phyloP scores from a whole-genome alignment of 1,140 invertebrate genomes.

The Ericerus pela region DNA sequence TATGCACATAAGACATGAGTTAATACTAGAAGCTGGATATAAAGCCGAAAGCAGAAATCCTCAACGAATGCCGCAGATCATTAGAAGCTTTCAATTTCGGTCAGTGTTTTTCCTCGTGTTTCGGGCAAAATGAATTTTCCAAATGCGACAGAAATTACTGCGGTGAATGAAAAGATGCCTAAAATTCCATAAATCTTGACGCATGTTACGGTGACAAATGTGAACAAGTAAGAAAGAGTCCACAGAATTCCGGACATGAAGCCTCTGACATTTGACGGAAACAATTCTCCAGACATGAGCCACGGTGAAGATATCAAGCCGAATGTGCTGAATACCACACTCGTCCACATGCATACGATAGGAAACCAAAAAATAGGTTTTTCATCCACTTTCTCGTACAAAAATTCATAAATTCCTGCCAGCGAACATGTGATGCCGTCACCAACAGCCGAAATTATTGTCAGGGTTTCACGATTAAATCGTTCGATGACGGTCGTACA shows the following conservation, averaged over 20 bases:
- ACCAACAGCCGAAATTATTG: slow-evolving; percentile 45
- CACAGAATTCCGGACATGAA: slow-evolving; percentile 50
- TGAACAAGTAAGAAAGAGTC: slow-evolving; percentile 48
- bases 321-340: slow-evolving; percentile 54
- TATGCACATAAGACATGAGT: too few relatives aligned
- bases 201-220: slow-evolving; percentile 46
- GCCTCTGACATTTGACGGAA: slow-evolving; percentile 47
- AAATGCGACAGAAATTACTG: slow-evolving; percentile 45
- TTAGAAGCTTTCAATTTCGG: slow-evolving; percentile 48
- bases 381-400: slow-evolving; percentile 30
- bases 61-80: neutral
- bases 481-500: slow-evolving; percentile 51
- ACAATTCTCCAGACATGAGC: slow-evolving; percentile 60
- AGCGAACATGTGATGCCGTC: slow-evolving; percentile 42
- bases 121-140: slow-evolving; percentile 47
- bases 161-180: slow-evolving; percentile 56
- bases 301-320: slow-evolving; percentile 55
- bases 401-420: slow-evolving; percentile 33
- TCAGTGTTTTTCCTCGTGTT: slow-evolving; percentile 57
- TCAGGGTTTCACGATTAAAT: slow-evolving; percentile 47
- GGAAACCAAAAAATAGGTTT: slow-evolving; percentile 39
- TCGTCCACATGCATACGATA: slow-evolving; percentile 43
- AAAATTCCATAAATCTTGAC: slow-evolving; percentile 53
- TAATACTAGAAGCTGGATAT: too few relatives aligned
- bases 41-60: too few relatives aligned